Conservation (phyloP, 2,888 invertebrate species). For the Ommatoiulus sabulosus region DNA sequence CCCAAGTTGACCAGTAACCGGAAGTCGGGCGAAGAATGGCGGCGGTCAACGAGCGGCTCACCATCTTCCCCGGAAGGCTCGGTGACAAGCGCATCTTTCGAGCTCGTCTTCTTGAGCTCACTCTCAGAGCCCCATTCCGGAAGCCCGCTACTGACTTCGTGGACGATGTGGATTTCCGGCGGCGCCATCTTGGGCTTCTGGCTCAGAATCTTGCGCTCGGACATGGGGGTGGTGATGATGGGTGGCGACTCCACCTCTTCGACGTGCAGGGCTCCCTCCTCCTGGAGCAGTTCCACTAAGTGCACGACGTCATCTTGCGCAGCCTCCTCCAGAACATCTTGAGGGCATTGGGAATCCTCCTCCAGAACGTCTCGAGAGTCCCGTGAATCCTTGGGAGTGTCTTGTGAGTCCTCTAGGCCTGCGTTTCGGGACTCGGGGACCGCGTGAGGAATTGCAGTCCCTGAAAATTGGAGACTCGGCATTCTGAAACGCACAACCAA, state of each 20-base stretch:
- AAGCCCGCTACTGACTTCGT: background rate
- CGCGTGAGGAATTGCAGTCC: background rate
- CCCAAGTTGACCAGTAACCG: constrained; percentile 37
- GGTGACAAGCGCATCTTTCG: constrained; percentile 55
- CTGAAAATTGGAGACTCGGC: background rate
- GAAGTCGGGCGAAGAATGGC: constrained; percentile 59
- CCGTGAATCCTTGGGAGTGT: background rate
- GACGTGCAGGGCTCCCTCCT: constrained; percentile 31
- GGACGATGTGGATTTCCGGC: constrained; percentile 38
- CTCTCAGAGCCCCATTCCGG: constrained; percentile 22
- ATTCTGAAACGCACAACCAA: constrained; percentile 40
- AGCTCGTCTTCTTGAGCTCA: constrained; percentile 13
- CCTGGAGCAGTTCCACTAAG: constrained; percentile 1
- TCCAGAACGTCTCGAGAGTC: background rate
- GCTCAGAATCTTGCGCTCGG: constrained; percentile 53
- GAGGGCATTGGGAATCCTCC: background rate
- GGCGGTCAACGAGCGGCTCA: constrained; percentile 53
- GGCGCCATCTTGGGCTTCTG: background rate
- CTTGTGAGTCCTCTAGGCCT: background rate
- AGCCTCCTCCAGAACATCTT: no score
- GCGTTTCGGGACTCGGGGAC: background rate
- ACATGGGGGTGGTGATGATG: constrained; percentile 58
- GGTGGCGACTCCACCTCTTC: constrained; percentile 53
- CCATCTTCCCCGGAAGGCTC: constrained; percentile 56
- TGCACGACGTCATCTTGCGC: background rate